Percentiles rank a stretch among this genome's conserved stretches.
Evolutionary conservation across 2,797 vertebrate species (phyloP).

Genomic region (Selene dorsalis): DNA sequence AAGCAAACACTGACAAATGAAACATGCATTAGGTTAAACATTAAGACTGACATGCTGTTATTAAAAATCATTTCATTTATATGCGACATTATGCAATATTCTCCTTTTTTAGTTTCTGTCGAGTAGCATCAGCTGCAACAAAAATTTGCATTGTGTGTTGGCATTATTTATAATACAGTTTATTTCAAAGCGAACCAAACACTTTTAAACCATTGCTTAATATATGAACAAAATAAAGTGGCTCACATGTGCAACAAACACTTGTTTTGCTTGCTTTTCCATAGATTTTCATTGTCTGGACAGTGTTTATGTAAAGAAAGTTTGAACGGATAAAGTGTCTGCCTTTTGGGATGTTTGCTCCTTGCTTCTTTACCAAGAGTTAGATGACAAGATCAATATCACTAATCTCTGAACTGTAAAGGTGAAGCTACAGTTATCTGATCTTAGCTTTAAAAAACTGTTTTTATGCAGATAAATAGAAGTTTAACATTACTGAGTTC

Average conservation of each 20-base stretch:
- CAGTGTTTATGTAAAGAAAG: background rate
- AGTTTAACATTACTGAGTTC: background rate
- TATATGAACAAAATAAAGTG: slow-evolving; percentile 72
- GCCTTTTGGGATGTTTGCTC: background rate
- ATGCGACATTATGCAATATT: slow-evolving; percentile 43
- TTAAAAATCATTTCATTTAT: slow-evolving; percentile 50
- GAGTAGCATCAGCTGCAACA: slow-evolving; percentile 38
- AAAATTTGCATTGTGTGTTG: slow-evolving; percentile 41
- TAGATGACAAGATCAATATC: background rate
- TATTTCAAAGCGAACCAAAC: slow-evolving; percentile 47
- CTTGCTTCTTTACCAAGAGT: background rate
- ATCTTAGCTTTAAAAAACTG: background rate
- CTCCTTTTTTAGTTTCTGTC: slow-evolving; percentile 40
- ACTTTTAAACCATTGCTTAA: slow-evolving; percentile 49
- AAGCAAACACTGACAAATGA: slow-evolving; percentile 21
- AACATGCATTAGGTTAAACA: slow-evolving; percentile 10
- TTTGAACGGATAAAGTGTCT: background rate
- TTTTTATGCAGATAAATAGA: background rate
- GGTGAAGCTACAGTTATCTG: background rate
- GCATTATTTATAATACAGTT: slow-evolving; percentile 42
- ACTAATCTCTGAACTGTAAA: background rate
- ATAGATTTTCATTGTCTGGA: slow-evolving; percentile 10
- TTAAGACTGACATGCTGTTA: slow-evolving; percentile 30
- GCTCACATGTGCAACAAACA: slow-evolving; percentile 60
- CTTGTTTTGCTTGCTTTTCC: slow-evolving; percentile 41